These are phyloP conservation scores for Muscicapa adusta DNA, from an alignment of 2,113 vertebrate genomes.

Conservation along the genomic window DNA sequence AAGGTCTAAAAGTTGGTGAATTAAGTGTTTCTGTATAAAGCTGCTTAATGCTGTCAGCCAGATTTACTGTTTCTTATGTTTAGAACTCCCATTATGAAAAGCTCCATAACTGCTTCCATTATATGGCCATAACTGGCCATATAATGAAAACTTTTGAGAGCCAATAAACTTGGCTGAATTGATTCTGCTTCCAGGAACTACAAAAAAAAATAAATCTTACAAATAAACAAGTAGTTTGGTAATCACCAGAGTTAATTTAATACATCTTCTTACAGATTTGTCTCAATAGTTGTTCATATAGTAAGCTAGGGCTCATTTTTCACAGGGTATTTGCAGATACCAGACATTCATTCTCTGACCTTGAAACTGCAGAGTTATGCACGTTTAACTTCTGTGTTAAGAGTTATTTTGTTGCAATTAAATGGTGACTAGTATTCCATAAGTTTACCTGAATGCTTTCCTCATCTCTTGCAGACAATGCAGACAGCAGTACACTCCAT, in stretches of 20 bases:
- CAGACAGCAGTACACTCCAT: constrained; percentile 95
- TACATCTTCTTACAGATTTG: background rate
- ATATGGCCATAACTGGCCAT: background rate
- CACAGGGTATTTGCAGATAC: background rate
- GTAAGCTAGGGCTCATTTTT: background rate
- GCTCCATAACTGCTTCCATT: background rate
- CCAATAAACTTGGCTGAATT: background rate
- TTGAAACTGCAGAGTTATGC: background rate
- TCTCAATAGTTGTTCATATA: background rate
- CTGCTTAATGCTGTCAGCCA: background rate
- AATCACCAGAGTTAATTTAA: background rate
- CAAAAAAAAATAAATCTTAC: background rate
- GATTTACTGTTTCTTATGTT: background rate
- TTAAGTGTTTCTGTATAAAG: background rate
- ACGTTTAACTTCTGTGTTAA: background rate
- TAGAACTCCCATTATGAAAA: background rate
- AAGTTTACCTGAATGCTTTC: background rate
- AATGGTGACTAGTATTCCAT: background rate
- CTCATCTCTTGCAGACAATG: constrained; percentile 81
- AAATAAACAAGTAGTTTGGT: background rate
- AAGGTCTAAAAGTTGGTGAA: background rate
- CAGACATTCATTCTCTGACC: background rate
- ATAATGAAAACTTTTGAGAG: background rate
- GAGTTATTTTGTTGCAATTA: background rate
- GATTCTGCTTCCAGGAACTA: background rate